phyloP scores from a whole-genome alignment of 2,888 invertebrate species.

The Hedya salicella region DNA sequence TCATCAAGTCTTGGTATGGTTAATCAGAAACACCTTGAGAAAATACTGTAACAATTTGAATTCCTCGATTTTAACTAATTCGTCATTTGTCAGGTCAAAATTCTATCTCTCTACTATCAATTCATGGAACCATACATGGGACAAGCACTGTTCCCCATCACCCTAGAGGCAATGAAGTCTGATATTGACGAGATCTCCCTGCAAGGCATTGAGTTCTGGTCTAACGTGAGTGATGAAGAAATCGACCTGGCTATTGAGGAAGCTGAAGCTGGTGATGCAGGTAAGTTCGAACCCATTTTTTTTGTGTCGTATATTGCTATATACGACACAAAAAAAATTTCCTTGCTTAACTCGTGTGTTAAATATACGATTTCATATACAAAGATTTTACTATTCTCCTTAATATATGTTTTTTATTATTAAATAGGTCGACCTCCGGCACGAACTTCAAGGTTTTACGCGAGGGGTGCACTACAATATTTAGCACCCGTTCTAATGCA shows the following conservation, averaged over 20 bases:
- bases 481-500: constrained; percentile 97
- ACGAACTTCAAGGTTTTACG: constrained; percentile 97
- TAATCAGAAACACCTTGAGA: too few relatives aligned
- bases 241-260: constrained; percentile 97
- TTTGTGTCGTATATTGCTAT: too few relatives aligned
- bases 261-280: constrained; percentile 95
- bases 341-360: not conserved
- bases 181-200: constrained; percentile 97
- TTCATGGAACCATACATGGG: constrained; percentile 99
- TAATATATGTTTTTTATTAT: not conserved
- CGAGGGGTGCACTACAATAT: constrained; percentile 98
- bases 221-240: constrained; percentile 99
- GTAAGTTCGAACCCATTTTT: constrained; percentile 52
- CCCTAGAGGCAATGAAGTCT: constrained; percentile 99
- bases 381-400: too few relatives aligned
- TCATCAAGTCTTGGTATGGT: too few relatives aligned
- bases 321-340: too few relatives aligned
- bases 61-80: too few relatives aligned
- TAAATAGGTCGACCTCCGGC: constrained; percentile 93
- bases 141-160: constrained; percentile 98
- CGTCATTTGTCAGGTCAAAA: constrained; percentile 88
- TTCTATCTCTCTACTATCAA: constrained; percentile 98
- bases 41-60: not conserved
- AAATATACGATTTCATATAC: not conserved
- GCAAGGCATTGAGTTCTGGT: constrained; percentile 99